A percentile compares a stretch with the other conserved stretches of the same genome.
phyloP scores from a whole-genome alignment of 2,113 vertebrate species.

The Podarcis muralis region DNA sequence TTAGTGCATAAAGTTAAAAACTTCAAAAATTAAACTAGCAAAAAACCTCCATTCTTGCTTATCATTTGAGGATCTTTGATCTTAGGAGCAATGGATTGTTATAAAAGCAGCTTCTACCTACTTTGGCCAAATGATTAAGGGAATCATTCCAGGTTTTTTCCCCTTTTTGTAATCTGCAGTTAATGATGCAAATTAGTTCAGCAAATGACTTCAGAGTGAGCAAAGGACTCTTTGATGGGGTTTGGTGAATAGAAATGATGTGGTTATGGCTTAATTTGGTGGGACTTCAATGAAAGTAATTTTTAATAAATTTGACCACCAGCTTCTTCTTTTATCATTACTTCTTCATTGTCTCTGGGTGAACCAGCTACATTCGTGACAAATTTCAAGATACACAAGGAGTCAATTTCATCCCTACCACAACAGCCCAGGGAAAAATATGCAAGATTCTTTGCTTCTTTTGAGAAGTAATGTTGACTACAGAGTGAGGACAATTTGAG shows the following conservation, averaged over 20 bases:
- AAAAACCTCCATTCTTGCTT: not conserved
- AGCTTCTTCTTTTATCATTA: not conserved
- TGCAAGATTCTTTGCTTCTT: not conserved
- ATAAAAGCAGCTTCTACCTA: constrained; percentile 26
- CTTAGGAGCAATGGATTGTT: constrained; percentile 38
- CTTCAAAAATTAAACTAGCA: constrained; percentile 48
- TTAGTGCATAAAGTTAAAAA: constrained; percentile 29
- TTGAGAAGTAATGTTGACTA: not conserved
- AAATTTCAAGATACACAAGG: not conserved
- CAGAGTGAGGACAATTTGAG: no score
- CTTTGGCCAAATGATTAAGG: constrained; percentile 37
- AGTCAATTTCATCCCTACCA: no score
- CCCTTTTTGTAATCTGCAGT: constrained; percentile 15
- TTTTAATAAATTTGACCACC: constrained; percentile 8
- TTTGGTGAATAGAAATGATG: not conserved
- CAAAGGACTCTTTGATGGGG: not conserved
- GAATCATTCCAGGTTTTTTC: not conserved
- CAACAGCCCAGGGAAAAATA: not conserved
- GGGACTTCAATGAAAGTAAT: not conserved
- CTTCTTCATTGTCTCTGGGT: not conserved
- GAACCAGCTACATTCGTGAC: not conserved
- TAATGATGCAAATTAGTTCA: constrained; percentile 45
- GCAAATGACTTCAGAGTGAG: not conserved
- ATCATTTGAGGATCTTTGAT: constrained; percentile 60
- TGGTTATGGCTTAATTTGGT: constrained; percentile 5